phyloP scores from a whole-genome alignment of 2,888 invertebrate genomes.

The Girardia tigrina region DNA sequence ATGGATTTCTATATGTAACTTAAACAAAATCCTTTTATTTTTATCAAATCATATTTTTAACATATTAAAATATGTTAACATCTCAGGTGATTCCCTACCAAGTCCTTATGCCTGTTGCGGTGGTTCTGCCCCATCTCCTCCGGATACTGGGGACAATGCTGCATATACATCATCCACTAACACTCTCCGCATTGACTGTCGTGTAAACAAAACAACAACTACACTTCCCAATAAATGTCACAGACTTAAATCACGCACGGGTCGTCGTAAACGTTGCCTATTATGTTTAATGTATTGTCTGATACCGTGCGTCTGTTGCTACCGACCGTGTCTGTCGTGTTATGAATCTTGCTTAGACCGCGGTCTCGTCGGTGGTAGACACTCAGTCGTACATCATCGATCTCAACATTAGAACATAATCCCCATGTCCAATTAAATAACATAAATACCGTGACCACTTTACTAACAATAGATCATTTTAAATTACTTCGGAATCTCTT shows the following conservation, averaged over 20 bases:
- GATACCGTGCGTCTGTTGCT: not conserved
- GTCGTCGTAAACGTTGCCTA: conserved; percentile 4
- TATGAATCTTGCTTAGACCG: conserved; percentile 19
- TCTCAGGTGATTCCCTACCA: conserved; percentile 16
- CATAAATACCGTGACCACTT: not conserved
- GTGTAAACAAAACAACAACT: conserved; percentile 6
- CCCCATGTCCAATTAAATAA: not conserved
- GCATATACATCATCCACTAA: conserved; percentile 19
- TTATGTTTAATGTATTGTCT: conserved; percentile 9
- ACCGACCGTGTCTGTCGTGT: not conserved
- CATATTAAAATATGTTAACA: no score
- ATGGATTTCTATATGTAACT: no score
- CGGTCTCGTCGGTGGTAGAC: not conserved
- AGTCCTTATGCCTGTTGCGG: not conserved
- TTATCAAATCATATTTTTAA: no score
- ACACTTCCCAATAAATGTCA: conserved; percentile 5
- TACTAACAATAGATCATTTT: conserved; percentile 18
- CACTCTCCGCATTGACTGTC: not conserved
- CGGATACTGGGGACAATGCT: not conserved
- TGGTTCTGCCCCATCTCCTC: not conserved
- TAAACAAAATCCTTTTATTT: no score
- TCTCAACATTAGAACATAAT: not conserved
- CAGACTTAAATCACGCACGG: not conserved
- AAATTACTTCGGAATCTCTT: conserved; percentile 14
- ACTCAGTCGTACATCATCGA: conserved; percentile 20